Evolutionary conservation across 1,140 invertebrate species (phyloP).

Genomic region (Lepidurus packardi): DNA sequence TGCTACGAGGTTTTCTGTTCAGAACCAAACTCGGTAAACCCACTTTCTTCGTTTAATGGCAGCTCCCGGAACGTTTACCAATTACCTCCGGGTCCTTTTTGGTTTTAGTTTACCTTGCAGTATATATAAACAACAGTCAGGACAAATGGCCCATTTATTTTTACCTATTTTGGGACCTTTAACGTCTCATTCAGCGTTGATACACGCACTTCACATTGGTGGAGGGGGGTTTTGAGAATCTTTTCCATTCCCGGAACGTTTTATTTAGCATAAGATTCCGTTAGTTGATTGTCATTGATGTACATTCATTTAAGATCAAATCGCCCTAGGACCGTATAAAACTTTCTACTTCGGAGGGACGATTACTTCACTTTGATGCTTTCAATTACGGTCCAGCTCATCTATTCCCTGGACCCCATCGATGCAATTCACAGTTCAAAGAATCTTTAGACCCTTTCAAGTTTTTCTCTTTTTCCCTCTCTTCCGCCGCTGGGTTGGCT

Average conservation of each 20-base stretch:
- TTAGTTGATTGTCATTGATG: too few species aligned
- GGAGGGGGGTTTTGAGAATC: too few species aligned
- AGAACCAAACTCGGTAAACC: background rate
- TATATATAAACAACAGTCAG: too few species aligned
- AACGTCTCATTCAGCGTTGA: background rate
- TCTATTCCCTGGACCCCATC: background rate
- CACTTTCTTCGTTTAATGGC: background rate
- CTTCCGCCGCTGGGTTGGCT: background rate
- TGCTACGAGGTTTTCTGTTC: background rate
- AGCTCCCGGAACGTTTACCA: background rate
- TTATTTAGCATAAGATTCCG: too few species aligned
- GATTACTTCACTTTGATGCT: too few species aligned
- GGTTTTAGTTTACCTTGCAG: too few species aligned
- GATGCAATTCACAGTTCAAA: background rate
- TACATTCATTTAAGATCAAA: too few species aligned
- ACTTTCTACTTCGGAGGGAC: too few species aligned
- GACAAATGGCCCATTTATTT: background rate
- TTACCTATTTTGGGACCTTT: background rate
- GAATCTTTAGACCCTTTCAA: background rate
- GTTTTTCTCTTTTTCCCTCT: background rate
- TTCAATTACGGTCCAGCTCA: too few species aligned
- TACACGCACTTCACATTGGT: background rate
- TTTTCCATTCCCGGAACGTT: too few species aligned
- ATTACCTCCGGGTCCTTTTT: too few species aligned
- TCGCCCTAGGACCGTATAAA: too few species aligned